Evolutionary conservation across 1,140 invertebrate species (phyloP).

Genomic region (Oncopodura yosiiana): DNA sequence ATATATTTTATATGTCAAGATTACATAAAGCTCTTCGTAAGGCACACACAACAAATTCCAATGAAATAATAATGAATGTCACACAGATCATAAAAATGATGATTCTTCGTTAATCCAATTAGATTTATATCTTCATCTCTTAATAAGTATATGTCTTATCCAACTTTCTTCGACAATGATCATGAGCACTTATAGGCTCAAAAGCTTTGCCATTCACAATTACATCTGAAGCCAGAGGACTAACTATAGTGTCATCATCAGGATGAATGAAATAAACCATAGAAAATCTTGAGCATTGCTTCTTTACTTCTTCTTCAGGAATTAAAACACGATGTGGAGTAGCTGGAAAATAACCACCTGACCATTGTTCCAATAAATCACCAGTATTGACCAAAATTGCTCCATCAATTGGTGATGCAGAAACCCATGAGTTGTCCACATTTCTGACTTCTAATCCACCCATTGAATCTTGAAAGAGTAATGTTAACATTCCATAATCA

Average conservation of each 20-base stretch:
- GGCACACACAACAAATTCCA: no score
- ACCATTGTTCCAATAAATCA: constrained; percentile 67
- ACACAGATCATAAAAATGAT: no score
- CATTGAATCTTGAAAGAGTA: constrained; percentile 16
- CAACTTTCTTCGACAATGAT: constrained; percentile 4
- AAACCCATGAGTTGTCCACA: constrained; percentile 23
- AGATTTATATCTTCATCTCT: no score
- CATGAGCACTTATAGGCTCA: constrained; percentile 5
- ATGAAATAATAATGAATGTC: no score
- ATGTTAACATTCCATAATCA: constrained; percentile 13
- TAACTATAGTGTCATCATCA: constrained; percentile 37
- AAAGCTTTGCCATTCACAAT: not conserved
- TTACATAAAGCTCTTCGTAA: no score
- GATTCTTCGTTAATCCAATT: no score
- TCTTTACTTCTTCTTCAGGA: constrained; percentile 34
- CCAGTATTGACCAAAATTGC: constrained; percentile 68
- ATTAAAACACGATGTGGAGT: constrained; percentile 43
- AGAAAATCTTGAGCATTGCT: constrained; percentile 35
- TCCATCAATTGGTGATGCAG: constrained; percentile 44
- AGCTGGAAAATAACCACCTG: constrained; percentile 56
- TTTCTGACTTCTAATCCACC: constrained; percentile 33
- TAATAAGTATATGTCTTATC: constrained; percentile 2
- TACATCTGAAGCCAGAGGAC: constrained; percentile 33
- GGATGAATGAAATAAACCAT: constrained; percentile 41
- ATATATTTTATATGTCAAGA: no score